A percentile compares a stretch with the other conserved stretches of the same genome.
Evolutionary conservation across 2,797 vertebrate species (phyloP).

Genomic region (Bryconaethiops microstoma): DNA sequence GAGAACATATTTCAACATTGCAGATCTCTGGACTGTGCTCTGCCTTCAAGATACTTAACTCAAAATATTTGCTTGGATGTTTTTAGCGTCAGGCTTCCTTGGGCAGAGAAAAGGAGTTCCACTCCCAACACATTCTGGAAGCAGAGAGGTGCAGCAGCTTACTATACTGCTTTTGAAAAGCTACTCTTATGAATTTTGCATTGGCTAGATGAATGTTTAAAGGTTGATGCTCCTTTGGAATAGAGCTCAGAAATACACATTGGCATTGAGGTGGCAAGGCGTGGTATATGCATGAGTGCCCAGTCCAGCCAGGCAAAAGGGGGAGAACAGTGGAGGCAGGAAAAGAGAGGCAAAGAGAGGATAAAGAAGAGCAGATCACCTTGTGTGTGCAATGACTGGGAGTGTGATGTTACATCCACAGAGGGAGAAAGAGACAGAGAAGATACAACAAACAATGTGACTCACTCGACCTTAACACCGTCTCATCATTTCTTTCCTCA

Average conservation of each 20-base stretch:
- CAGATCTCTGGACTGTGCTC: not conserved
- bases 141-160: conserved; percentile 51
- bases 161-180: conserved; percentile 61
- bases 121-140: not conserved
- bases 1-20: too few relatives aligned
- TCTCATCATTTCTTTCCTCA: not conserved
- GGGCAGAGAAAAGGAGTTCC: not conserved
- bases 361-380: too few relatives aligned
- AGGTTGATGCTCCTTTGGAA: conserved; percentile 63
- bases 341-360: not conserved
- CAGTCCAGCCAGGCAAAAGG: not conserved
- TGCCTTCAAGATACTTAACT: not conserved
- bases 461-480: not conserved
- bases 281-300: not conserved
- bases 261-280: conserved; percentile 12
- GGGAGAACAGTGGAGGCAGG: not conserved
- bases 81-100: not conserved
- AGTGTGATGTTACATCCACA: not conserved
- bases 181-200: conserved; percentile 68
- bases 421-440: not conserved
- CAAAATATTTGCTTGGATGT: not conserved
- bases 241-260: conserved; percentile 68
- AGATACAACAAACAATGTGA: not conserved
- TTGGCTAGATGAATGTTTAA: conserved; percentile 62
- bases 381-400: not conserved